Conservation (phyloP, 2,888 invertebrate species). For the Caenorhabditis sp. region DNA sequence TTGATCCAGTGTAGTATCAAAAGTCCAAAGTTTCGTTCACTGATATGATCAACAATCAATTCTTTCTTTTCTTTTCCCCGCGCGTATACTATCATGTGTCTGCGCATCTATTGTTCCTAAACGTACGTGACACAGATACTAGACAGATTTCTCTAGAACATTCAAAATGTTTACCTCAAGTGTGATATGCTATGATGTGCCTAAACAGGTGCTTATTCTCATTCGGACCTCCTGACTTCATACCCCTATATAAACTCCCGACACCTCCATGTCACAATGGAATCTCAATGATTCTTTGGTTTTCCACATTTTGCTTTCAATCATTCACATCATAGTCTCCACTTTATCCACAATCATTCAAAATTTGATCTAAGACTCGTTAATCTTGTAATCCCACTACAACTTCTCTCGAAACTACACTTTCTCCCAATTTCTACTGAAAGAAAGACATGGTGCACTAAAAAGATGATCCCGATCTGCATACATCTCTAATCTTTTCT, state of each 20-base stretch:
- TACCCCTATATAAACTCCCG: neutral
- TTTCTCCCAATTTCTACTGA: neutral
- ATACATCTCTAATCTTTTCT: neutral
- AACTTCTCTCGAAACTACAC: no score
- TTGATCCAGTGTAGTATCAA: constrained; percentile 32
- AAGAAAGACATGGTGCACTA: neutral
- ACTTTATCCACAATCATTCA: neutral
- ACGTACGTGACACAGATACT: constrained; percentile 27
- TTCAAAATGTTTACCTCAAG: constrained; percentile 7
- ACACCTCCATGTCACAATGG: no score
- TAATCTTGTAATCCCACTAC: no score
- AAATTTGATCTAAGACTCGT: no score
- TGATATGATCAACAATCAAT: constrained; percentile 43
- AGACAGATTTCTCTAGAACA: constrained; percentile 10
- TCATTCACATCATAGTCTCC: no score
- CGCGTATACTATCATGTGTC: constrained; percentile 36
- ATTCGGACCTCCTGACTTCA: neutral
- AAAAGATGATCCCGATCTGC: constrained; percentile 21
- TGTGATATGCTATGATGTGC: neutral
- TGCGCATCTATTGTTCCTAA: constrained; percentile 33
- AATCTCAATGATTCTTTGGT: no score
- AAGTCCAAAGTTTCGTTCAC: constrained; percentile 53
- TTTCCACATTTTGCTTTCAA: no score
- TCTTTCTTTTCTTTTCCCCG: neutral
- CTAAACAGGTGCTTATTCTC: neutral